A percentile compares a stretch with the other conserved stretches of the same genome.
These are phyloP conservation scores for Caenorhabditis sp. DNA, from an alignment of 2,888 invertebrate genomes.

Conservation along the genomic window DNA sequence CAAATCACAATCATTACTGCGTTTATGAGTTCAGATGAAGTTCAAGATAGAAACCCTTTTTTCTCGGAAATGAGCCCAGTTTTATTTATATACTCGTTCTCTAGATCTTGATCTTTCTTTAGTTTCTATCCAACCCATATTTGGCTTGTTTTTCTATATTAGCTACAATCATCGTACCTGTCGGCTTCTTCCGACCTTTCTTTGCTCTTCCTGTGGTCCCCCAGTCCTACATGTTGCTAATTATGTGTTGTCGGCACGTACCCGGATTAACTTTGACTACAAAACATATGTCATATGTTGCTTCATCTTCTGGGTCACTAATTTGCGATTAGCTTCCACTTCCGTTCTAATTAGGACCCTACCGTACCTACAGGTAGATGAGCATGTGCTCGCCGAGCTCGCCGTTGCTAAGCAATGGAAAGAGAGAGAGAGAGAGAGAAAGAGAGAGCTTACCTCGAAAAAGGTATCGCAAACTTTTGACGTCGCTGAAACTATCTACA, in stretches of 20 bases:
- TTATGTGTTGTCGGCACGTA: slow-evolving; percentile 48
- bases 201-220: slow-evolving; percentile 26
- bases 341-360: slow-evolving; percentile 40
- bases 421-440: not conserved
- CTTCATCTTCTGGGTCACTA: slow-evolving; percentile 56
- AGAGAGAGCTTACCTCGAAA: not conserved
- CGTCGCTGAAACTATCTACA: not conserved
- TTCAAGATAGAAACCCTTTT: slow-evolving; percentile 25
- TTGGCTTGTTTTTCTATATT: slow-evolving; percentile 8
- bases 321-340: slow-evolving; percentile 40
- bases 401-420: not conserved
- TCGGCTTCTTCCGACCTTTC: slow-evolving; percentile 17
- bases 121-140: too few relatives aligned
- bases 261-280: slow-evolving; percentile 56
- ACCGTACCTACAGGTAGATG: slow-evolving; percentile 1
- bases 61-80: not conserved
- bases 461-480: slow-evolving; percentile 34
- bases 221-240: slow-evolving; percentile 42
- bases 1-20: too few relatives aligned
- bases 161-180: slow-evolving; percentile 30
- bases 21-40: slow-evolving; percentile 40
- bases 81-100: not conserved
- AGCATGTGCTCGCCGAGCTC: not conserved
- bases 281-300: slow-evolving; percentile 58
- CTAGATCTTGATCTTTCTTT: not conserved